These are phyloP conservation scores for Dione juno DNA, from an alignment of 2,888 invertebrate genomes.

Conservation along the genomic window DNA sequence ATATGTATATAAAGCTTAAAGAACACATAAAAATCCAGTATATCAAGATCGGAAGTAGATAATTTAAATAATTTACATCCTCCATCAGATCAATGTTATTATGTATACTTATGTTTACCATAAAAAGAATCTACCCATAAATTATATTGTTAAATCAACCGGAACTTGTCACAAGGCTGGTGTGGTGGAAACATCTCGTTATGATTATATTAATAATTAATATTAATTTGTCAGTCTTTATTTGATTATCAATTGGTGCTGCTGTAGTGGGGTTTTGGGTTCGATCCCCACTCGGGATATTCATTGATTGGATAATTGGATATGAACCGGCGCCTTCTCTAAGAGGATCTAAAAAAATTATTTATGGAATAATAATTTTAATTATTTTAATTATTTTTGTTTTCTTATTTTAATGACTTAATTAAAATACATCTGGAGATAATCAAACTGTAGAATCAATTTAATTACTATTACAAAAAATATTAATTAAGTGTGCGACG, in stretches of 20 bases:
- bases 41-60: conserved; percentile 4
- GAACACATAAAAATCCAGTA: no score
- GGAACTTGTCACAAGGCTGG: conserved; percentile 10
- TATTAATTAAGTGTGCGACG: no score
- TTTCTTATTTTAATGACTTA: no score
- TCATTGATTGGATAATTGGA: no score
- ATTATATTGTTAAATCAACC: conserved; percentile 24
- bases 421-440: no score
- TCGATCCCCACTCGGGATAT: not conserved
- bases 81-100: conserved; percentile 18
- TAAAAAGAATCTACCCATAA: conserved; percentile 9
- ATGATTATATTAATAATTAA: not conserved
- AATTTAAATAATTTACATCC: conserved; percentile 15
- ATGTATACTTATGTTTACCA: conserved; percentile 2
- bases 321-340: no score
- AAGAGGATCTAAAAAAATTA: no score
- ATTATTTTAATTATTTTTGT: no score
- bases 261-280: not conserved
- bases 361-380: no score
- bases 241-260: not conserved
- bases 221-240: conserved; percentile 1
- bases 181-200: not conserved
- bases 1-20: no score
- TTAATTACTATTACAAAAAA: no score
- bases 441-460: no score